These are phyloP conservation scores for Lindbergichthys nudifrons DNA, from an alignment of 2,797 vertebrate species.

Conservation along the genomic window DNA sequence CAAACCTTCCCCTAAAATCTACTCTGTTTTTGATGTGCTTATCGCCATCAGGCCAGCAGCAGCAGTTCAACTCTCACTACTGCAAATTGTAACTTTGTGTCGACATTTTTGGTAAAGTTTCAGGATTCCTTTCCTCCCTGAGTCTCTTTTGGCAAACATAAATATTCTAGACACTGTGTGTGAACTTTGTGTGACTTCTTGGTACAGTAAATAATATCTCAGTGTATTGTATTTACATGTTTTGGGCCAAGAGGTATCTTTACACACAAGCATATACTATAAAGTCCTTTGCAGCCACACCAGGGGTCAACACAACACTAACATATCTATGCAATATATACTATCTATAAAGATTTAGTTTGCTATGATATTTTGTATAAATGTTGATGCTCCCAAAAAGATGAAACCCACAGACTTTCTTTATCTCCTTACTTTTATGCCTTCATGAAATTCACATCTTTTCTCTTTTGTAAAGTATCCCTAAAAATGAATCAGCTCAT, in stretches of 20 bases:
- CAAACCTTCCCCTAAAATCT: neutral
- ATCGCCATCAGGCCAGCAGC: conserved; percentile 45
- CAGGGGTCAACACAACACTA: too few relatives aligned
- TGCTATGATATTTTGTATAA: neutral
- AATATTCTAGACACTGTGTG: neutral
- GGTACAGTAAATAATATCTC: neutral
- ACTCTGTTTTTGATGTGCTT: conserved; percentile 56
- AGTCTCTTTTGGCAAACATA: conserved; percentile 15
- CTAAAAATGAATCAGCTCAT: neutral
- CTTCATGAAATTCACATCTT: neutral
- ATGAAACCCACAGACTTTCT: neutral
- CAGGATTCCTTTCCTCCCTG: conserved; percentile 1
- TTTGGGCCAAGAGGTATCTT: neutral
- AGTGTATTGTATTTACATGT: neutral
- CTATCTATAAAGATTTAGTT: neutral
- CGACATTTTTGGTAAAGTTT: conserved; percentile 22
- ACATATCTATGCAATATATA: too few relatives aligned
- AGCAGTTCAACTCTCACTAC: conserved; percentile 26
- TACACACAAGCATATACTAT: neutral
- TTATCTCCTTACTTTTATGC: neutral
- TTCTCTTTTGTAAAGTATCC: neutral
- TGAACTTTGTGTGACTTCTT: conserved; percentile 20
- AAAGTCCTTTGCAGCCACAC: neutral
- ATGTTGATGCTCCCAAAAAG: neutral
- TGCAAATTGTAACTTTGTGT: conserved; percentile 21